Evolutionary conservation across 2,888 invertebrate species (phyloP).

Genomic region (Folsomia candida): DNA sequence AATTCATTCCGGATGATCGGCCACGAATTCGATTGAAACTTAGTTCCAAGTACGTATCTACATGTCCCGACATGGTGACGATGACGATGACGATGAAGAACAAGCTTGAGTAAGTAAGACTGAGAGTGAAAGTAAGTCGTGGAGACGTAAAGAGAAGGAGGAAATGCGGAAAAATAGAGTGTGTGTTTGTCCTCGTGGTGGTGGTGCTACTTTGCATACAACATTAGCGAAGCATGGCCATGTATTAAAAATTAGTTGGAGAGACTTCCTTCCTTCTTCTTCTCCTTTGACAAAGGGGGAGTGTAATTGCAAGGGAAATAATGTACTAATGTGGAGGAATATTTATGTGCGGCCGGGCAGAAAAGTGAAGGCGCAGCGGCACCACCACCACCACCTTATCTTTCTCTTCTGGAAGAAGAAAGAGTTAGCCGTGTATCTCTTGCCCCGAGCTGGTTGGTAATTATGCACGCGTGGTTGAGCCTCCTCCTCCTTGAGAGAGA

Average conservation of each 20-base stretch:
- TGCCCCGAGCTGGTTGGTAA: conserved; percentile 46
- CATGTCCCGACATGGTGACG: background rate
- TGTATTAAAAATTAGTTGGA: conserved; percentile 6
- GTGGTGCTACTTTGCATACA: conserved; percentile 5
- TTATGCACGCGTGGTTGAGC: conserved; percentile 50
- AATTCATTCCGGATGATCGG: conserved; percentile 3
- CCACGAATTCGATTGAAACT: background rate
- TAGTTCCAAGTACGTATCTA: background rate
- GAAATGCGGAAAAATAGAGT: background rate
- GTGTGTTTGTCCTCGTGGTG: background rate
- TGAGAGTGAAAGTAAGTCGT: background rate
- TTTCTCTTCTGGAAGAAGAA: conserved; percentile 2
- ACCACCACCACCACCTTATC: conserved; percentile 36
- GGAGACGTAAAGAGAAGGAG: too few relatives aligned
- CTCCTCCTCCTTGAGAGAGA: conserved; percentile 32
- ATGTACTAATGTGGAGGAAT: conserved; percentile 8
- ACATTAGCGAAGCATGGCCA: background rate
- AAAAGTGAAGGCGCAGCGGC: background rate
- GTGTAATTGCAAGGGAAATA: conserved; percentile 10
- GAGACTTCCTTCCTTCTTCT: background rate
- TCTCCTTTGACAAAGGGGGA: conserved; percentile 8
- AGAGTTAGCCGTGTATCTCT: conserved; percentile 24
- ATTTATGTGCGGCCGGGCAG: conserved; percentile 1
- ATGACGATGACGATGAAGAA: too few relatives aligned
- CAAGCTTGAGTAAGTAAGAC: background rate